A percentile compares a stretch with the other conserved stretches of the same genome.
Conservation (phyloP, 2,888 invertebrate species). For the Sialis fuliginosa region DNA sequence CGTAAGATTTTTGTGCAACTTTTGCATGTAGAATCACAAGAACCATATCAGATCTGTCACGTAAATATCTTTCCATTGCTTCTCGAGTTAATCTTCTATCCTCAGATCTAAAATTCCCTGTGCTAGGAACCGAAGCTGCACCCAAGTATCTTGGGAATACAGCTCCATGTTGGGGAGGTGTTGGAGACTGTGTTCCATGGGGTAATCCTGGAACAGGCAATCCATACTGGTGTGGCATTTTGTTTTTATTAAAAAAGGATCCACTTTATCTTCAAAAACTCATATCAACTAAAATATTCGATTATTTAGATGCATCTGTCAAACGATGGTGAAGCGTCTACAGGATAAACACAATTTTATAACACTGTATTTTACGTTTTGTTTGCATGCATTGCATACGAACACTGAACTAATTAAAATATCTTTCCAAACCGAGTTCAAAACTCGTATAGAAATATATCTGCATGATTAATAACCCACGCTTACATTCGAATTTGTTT, state of each 20-base stretch:
- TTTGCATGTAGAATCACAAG: constrained; percentile 97
- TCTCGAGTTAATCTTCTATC: constrained; percentile 74
- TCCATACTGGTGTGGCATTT: constrained; percentile 71
- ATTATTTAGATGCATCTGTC: no score
- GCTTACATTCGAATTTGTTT: no score
- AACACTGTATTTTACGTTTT: no score
- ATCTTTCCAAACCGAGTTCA: no score
- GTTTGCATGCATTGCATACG: no score
- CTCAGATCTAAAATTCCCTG: constrained; percentile 51
- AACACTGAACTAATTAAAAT: no score
- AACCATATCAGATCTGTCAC: constrained; percentile 87
- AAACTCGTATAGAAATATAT: no score
- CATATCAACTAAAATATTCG: no score
- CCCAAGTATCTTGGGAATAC: constrained; percentile 39
- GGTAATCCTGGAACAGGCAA: constrained; percentile 51
- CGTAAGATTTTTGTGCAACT: constrained; percentile 99
- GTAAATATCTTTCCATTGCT: constrained; percentile 91
- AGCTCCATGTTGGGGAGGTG: constrained; percentile 46
- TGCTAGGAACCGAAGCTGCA: constrained; percentile 38
- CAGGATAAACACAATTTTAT: no score
- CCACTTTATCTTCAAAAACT: no score
- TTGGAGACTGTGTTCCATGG: constrained; percentile 63
- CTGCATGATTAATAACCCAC: no score
- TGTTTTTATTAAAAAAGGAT: constrained; percentile 14
- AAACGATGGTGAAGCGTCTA: no score